These are phyloP conservation scores for Atopsyche davidsoni DNA, from an alignment of 1,140 invertebrate species.

Conservation along the genomic window DNA sequence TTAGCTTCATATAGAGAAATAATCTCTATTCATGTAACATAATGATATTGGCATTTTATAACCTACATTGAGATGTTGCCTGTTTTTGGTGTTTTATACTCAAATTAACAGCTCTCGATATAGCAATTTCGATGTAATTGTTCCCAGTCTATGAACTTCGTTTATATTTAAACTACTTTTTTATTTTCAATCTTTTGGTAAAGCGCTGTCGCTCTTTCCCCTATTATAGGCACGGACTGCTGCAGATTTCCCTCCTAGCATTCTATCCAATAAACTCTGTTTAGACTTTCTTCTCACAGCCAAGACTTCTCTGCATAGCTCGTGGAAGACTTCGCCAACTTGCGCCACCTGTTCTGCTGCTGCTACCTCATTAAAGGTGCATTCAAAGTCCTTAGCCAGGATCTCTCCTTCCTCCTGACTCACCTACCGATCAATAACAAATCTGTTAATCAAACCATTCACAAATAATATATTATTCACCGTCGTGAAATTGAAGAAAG, in stretches of 20 bases:
- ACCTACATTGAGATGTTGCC: background rate
- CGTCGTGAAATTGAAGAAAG: too few relatives aligned
- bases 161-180: too few relatives aligned
- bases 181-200: conserved; percentile 79
- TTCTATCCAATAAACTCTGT: conserved; percentile 71
- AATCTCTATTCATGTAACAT: too few relatives aligned
- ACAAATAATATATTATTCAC: too few relatives aligned
- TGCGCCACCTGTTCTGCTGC: conserved; percentile 77
- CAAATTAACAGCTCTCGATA: conserved; percentile 1
- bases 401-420: conserved; percentile 82
- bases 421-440: conserved; percentile 55
- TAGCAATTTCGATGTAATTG: background rate
- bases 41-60: too few relatives aligned
- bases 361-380: conserved; percentile 82
- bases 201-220: conserved; percentile 78
- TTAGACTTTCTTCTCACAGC: conserved; percentile 72
- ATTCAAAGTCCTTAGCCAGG: conserved; percentile 80
- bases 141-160: too few relatives aligned
- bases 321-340: conserved; percentile 78
- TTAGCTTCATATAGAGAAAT: too few relatives aligned
- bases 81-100: background rate
- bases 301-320: conserved; percentile 75
- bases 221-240: conserved; percentile 65
- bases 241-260: conserved; percentile 69
- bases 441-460: background rate